Conservation (phyloP, 2,113 vertebrate species). For the Aptenodytes forsteri region DNA sequence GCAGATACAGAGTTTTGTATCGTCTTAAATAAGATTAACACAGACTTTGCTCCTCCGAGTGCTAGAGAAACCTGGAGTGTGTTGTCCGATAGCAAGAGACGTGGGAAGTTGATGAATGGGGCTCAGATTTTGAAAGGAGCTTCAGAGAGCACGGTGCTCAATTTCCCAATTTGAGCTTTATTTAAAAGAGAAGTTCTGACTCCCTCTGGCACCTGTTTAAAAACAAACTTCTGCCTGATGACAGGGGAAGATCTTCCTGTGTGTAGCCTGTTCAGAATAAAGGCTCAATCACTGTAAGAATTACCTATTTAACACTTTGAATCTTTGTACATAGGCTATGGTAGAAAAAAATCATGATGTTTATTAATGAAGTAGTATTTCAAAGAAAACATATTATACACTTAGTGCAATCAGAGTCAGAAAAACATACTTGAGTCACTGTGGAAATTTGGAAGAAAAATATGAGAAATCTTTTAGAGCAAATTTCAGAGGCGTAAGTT, state of each 20-base stretch:
- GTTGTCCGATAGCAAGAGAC: background rate
- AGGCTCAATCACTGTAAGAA: background rate
- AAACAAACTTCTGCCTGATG: background rate
- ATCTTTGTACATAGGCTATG: background rate
- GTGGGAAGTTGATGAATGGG: background rate
- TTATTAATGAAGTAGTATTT: conserved; percentile 23
- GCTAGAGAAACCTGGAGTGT: background rate
- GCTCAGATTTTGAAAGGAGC: background rate
- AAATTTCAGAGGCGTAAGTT: background rate
- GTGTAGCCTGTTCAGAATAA: background rate
- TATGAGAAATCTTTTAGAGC: background rate
- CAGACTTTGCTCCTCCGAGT: accelerated
- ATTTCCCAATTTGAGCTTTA: background rate
- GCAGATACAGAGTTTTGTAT: accelerated
- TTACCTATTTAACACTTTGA: background rate
- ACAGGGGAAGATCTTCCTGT: background rate
- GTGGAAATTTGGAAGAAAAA: background rate
- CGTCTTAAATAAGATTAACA: background rate
- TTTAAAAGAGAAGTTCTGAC: background rate
- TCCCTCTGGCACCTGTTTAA: background rate
- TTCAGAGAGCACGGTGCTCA: accelerated
- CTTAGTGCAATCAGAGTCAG: background rate
- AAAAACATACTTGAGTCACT: background rate
- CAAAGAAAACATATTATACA: background rate
- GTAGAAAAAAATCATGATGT: background rate